Base-by-base conservation (phyloP, 2,113 vertebrate genomes). In the Paramormyrops kingsleyae region DNA sequence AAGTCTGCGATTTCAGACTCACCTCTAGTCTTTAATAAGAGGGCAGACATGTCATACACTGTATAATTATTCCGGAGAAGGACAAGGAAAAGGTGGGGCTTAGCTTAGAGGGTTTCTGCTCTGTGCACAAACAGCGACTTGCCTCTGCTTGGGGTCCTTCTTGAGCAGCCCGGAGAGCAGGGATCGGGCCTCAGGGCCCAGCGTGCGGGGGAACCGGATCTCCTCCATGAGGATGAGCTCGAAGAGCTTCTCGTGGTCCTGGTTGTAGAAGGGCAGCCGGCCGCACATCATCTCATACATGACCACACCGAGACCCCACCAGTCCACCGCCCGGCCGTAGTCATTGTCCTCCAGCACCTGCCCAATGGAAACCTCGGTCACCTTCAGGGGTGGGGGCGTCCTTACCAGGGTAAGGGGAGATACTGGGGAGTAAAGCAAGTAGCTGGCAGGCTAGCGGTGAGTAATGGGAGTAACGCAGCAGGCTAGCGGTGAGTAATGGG, bases 271-370 rank as follows among this genome's bases (percentile, higher is more conserved):
- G 21, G 98, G 97, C 74, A 99, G 96, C 80, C 98, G 95, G 50
- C 98, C 98, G 0, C 98, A 99, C 96, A 97, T 96, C 98, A 98
- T 98, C 95, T 98, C 97, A 0, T 99, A 98, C 98, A 98, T 99
- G 87, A 99, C 98, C 27, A 99, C 98, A 0, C 98, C 98, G 83
- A 99, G 94, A 1, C 97, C 97, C 98, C 98, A 99, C 98, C 98
- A 98, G 95, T 99, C 98, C 91, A 99, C 98, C 0, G 97, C 97
- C 0, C 97, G 96, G 19, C 98, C 97, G 0, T 98, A 99, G 90
- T 98, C 98, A 0, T 98, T 98, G 94, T 99, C 98, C 91, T 99
- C 98, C 90, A 99, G 94, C 44, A 99, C 98, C 98, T 99, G 92
- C 3, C 31, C 66, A 8, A 91, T 0, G 39, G 2, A 8, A n/a